These are phyloP conservation scores for Coptotermes formosanus DNA, from an alignment of 1,140 invertebrate genomes.

Conservation along the genomic window DNA sequence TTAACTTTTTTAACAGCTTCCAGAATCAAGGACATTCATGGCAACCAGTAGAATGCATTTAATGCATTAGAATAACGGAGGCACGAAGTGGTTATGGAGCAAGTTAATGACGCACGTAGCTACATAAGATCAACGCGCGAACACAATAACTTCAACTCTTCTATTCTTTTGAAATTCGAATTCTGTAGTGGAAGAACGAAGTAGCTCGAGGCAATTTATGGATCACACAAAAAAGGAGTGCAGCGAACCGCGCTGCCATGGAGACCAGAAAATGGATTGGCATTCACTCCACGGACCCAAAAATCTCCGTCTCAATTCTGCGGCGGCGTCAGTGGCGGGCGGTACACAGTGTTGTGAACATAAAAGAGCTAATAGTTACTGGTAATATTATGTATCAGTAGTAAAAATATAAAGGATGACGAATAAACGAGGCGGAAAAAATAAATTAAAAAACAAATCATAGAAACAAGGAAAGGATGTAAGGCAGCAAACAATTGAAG, in stretches of 20 bases:
- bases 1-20: too few relatives aligned
- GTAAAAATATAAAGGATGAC: too few relatives aligned
- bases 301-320: background rate
- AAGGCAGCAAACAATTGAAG: too few relatives aligned
- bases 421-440: too few relatives aligned
- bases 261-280: background rate
- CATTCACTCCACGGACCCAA: background rate
- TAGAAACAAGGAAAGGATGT: too few relatives aligned
- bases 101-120: background rate
- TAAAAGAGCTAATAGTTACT: too few relatives aligned
- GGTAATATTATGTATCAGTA: too few relatives aligned
- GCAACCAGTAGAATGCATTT: too few relatives aligned
- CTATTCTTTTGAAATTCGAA: conserved; percentile 12
- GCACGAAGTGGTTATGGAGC: background rate
- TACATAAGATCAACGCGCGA: background rate
- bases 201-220: background rate
- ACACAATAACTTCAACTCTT: background rate
- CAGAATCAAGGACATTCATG: too few relatives aligned
- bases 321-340: background rate
- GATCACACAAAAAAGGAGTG: background rate
- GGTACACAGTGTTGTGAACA: background rate
- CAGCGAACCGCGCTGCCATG: background rate
- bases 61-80: background rate
- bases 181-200: background rate
- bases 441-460: too few relatives aligned